Conservation (phyloP, 2,888 invertebrate species). For the Deroplatys truncata region DNA sequence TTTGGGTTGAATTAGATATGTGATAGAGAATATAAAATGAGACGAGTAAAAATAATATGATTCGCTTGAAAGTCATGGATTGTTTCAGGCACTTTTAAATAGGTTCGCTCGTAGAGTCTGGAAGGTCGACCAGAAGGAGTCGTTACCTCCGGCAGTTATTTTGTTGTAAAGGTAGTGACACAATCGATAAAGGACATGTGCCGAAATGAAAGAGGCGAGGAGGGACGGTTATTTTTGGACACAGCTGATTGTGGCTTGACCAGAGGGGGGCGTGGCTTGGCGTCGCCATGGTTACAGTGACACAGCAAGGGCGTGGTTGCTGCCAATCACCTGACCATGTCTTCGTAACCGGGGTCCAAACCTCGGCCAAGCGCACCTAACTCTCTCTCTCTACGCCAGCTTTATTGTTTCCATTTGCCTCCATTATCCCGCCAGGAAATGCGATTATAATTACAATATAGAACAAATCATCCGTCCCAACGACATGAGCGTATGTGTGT, state of each 20-base stretch:
- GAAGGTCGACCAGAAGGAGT: neutral
- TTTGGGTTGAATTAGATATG: no score
- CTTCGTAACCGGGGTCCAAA: neutral
- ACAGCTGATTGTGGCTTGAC: neutral
- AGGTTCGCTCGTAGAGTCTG: no score
- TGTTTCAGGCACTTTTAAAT: no score
- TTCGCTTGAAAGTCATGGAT: no score
- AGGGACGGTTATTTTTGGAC: neutral
- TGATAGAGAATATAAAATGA: no score
- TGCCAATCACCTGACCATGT: conserved; percentile 22
- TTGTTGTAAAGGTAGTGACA: neutral
- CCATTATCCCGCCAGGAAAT: neutral
- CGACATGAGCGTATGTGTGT: neutral
- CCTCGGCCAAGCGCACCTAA: neutral
- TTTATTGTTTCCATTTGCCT: neutral
- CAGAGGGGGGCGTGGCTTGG: neutral
- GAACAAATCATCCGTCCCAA: neutral
- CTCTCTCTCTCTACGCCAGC: neutral
- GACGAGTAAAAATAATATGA: no score
- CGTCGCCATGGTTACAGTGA: conserved; percentile 15
- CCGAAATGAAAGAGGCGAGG: neutral
- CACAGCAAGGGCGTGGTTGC: conserved; percentile 17
- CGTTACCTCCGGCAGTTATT: neutral
- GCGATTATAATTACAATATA: neutral
- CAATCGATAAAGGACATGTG: neutral